Evolutionary conservation across 2,113 vertebrate species (phyloP).

Genomic region (Atlantisia rogersi): DNA sequence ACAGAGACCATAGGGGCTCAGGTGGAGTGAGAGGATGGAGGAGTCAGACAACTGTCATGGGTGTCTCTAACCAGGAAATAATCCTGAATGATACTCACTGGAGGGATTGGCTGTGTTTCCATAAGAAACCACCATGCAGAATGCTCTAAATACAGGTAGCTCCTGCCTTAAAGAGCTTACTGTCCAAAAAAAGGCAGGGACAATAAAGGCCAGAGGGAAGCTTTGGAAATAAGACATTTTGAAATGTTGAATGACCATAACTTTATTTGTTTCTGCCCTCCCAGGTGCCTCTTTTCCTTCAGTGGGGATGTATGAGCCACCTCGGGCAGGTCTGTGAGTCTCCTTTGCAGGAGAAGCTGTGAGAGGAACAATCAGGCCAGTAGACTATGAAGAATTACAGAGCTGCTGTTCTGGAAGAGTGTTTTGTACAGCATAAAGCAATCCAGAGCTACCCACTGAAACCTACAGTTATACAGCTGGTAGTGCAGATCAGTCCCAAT

Average conservation of each 20-base stretch:
- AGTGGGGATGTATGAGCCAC: not conserved
- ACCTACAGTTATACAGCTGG: not conserved
- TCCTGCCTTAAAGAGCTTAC: not conserved
- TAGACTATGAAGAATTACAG: not conserved
- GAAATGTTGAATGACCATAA: not conserved
- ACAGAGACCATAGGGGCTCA: not conserved
- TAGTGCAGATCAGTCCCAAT: accelerated
- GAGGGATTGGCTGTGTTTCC: not conserved
- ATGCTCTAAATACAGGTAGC: constrained; percentile 4
- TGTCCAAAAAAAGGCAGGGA: not conserved
- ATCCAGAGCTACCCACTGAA: not conserved
- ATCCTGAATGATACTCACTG: not conserved
- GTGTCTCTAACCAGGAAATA: not conserved
- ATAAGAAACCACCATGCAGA: not conserved
- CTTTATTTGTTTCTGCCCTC: not conserved
- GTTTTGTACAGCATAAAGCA: not conserved
- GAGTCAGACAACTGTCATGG: not conserved
- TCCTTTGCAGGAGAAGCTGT: not conserved
- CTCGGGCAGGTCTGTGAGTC: not conserved
- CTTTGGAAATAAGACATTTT: not conserved
- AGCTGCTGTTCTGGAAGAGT: not conserved
- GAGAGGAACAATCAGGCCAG: not conserved
- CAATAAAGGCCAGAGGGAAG: not conserved
- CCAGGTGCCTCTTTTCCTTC: not conserved
- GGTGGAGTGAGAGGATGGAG: not conserved